Conservation (phyloP, 2,888 invertebrate species). For the Hirtodrosophila duncani region DNA sequence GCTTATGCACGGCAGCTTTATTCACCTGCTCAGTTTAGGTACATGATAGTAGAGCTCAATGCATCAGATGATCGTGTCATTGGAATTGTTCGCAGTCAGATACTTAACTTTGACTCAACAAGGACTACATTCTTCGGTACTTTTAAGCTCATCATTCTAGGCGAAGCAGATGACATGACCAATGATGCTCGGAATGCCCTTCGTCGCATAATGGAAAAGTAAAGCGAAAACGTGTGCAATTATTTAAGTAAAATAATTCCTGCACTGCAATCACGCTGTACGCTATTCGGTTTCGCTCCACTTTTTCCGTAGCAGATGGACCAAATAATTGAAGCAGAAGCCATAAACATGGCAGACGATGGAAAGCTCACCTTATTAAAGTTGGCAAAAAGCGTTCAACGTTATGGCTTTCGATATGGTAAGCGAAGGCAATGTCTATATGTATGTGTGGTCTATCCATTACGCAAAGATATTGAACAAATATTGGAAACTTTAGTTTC, state of each 20-base stretch:
- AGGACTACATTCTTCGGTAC: conserved; percentile 95
- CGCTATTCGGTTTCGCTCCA: conserved; percentile 96
- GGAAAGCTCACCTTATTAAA: conserved; percentile 93
- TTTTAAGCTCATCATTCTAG: conserved; percentile 96
- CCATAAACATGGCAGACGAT: conserved; percentile 89
- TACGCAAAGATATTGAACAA: conserved; percentile 90
- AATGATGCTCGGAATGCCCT: conserved; percentile 99
- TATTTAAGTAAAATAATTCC: conserved; percentile 99
- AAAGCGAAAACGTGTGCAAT: conserved; percentile 99
- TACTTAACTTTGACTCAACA: conserved; percentile 97
- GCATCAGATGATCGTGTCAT: conserved; percentile 99
- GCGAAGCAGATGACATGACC: conserved; percentile 99
- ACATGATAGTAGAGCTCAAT: conserved; percentile 96
- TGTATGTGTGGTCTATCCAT: conserved; percentile 98
- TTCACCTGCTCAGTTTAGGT: conserved; percentile 91
- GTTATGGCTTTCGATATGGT: conserved; percentile 94
- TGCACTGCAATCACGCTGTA: conserved; percentile 98
- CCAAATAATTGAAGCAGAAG: conserved; percentile 89
- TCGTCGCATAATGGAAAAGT: conserved; percentile 98
- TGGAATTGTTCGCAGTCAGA: conserved; percentile 94
- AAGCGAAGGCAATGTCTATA: conserved; percentile 93
- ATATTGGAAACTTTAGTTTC: conserved; percentile 89
- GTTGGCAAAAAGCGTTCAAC: conserved; percentile 94
- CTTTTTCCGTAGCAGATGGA: conserved; percentile 90
- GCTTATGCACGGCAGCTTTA: conserved; percentile 97